phyloP scores from a whole-genome alignment of 23 tunicate species.

The Diplosoma virens region DNA sequence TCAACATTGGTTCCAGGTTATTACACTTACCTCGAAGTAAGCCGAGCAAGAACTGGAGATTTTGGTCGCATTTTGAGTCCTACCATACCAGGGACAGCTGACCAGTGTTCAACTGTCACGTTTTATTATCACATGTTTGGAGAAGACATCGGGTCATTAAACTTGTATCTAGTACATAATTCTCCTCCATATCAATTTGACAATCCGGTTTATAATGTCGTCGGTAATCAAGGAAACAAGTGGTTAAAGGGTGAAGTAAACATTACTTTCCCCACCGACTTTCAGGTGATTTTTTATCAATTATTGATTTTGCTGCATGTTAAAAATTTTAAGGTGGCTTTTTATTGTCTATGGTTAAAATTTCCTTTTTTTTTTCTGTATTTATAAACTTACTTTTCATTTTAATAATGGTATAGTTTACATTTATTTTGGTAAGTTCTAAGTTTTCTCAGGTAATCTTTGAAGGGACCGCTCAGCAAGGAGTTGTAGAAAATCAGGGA shows the following conservation, averaged over 20 bases:
- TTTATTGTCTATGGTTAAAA: too few species aligned
- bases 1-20: constrained; percentile 59
- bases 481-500: constrained; percentile 55
- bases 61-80: constrained; percentile 27
- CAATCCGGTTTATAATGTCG: constrained; percentile 66
- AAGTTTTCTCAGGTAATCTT: constrained; percentile 45
- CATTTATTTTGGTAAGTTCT: too few species aligned
- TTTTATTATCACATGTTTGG: constrained; percentile 72
- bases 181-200: constrained; percentile 37
- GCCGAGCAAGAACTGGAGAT: constrained; percentile 43
- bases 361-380: too few species aligned
- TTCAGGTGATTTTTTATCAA: constrained; percentile 35
- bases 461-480: constrained; percentile 40
- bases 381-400: too few species aligned
- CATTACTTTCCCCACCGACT: constrained; percentile 42
- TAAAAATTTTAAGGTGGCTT: too few species aligned
- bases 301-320: too few species aligned
- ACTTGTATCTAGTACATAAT: constrained; percentile 42
- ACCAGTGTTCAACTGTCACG: constrained; percentile 32
- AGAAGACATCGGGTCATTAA: constrained; percentile 58
- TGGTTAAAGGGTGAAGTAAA: constrained; percentile 53
- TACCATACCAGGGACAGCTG: constrained; percentile 7
- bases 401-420: too few species aligned
- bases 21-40: constrained; percentile 55
- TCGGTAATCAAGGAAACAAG: constrained; percentile 47